These are phyloP conservation scores for Anseranas semipalmata DNA, from an alignment of 2,113 vertebrate species.

Conservation along the genomic window DNA sequence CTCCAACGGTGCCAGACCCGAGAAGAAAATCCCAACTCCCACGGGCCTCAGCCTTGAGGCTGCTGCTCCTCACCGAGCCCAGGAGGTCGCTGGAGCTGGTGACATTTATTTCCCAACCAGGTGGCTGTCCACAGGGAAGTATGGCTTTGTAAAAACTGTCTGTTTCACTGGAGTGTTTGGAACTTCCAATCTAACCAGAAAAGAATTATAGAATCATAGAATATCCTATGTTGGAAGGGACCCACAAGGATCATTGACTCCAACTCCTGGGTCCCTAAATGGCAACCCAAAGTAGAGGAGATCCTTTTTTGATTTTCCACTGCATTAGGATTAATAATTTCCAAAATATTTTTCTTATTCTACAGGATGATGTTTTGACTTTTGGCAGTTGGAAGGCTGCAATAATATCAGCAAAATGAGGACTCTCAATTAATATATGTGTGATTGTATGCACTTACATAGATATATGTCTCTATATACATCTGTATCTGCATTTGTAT, in stretches of 20 bases:
- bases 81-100: background rate
- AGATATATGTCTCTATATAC: background rate
- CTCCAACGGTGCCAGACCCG: background rate
- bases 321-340: background rate
- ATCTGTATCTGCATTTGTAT: background rate
- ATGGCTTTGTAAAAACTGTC: rapidly evolving
- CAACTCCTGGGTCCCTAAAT: too few relatives aligned
- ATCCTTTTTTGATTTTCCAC: background rate
- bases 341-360: background rate
- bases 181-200: background rate
- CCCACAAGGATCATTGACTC: too few relatives aligned
- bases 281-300: background rate
- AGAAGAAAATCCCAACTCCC: background rate
- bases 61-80: background rate
- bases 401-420: background rate
- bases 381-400: background rate
- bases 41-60: rapidly evolving
- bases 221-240: too few relatives aligned
- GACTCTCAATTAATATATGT: background rate
- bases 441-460: rapidly evolving
- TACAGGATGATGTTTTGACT: background rate
- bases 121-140: background rate
- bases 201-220: too few relatives aligned
- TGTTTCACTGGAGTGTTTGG: background rate
- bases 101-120: background rate